Evolutionary conservation across 2,888 invertebrate genomes (phyloP).

Genomic region (Aphelenchoides bicaudatus): DNA sequence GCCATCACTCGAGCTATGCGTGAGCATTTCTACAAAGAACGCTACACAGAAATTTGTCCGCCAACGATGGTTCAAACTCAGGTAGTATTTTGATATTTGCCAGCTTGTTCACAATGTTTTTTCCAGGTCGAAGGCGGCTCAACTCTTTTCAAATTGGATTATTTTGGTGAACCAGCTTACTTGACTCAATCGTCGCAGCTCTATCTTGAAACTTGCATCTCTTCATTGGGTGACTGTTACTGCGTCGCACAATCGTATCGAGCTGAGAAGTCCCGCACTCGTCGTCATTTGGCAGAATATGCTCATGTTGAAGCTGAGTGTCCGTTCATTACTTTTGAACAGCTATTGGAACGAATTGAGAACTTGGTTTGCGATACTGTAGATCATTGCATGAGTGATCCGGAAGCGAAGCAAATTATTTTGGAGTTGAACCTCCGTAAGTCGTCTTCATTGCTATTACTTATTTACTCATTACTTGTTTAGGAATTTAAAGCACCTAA

Average conservation of each 20-base stretch:
- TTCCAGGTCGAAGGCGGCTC: slow-evolving; percentile 86
- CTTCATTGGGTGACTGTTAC: slow-evolving; percentile 91
- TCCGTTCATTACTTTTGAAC: slow-evolving; percentile 86
- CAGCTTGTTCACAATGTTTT: no score
- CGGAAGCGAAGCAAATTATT: slow-evolving; percentile 73
- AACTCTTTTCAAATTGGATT: slow-evolving; percentile 78
- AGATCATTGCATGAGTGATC: slow-evolving; percentile 81
- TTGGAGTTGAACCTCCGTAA: slow-evolving; percentile 76
- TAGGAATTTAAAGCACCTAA: slow-evolving; percentile 77
- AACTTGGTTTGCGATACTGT: slow-evolving; percentile 91
- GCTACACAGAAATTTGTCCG: slow-evolving; percentile 88
- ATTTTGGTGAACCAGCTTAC: slow-evolving; percentile 74
- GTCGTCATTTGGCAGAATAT: slow-evolving; percentile 92
- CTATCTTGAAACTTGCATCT: slow-evolving; percentile 90
- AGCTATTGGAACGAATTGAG: slow-evolving; percentile 81
- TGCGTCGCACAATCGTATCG: slow-evolving; percentile 96
- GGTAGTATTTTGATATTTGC: no score
- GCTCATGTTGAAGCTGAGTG: slow-evolving; percentile 95
- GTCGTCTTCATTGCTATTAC: not conserved
- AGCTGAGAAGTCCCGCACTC: slow-evolving; percentile 91
- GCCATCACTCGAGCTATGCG: slow-evolving; percentile 66
- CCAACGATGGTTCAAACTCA: slow-evolving; percentile 97
- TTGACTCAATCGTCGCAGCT: slow-evolving; percentile 96
- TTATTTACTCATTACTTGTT: slow-evolving; percentile 21
- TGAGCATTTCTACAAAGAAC: slow-evolving; percentile 75